Conservation (phyloP, 2,888 invertebrate species). For the Diarsia brunnea region DNA sequence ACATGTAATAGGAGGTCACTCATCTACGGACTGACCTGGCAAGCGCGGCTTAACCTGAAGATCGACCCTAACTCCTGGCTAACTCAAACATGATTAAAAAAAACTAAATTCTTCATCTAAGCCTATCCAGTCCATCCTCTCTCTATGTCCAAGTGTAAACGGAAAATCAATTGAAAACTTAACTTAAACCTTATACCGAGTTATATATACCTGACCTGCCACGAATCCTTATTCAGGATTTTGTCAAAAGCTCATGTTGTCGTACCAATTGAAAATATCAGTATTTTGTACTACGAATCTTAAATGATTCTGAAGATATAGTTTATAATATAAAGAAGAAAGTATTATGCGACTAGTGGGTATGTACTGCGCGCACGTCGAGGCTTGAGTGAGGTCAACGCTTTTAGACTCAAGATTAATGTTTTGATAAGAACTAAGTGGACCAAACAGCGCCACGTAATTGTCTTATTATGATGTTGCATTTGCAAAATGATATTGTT, state of each 20-base stretch:
- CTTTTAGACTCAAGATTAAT: slow-evolving; percentile 67
- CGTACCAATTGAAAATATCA: not conserved
- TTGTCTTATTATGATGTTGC: slow-evolving; percentile 70
- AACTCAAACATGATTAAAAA: not conserved
- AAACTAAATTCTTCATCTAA: not conserved
- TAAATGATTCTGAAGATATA: slow-evolving; percentile 18
- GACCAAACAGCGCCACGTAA: slow-evolving; percentile 69
- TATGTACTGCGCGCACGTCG: slow-evolving; percentile 61
- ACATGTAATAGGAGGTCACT: not conserved
- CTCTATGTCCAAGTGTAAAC: not conserved
- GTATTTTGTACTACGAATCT: too few species aligned
- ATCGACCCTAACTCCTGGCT: not conserved
- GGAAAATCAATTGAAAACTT: too few species aligned
- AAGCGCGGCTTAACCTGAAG: not conserved
- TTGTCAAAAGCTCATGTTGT: not conserved
- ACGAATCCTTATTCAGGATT: not conserved
- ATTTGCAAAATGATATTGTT: slow-evolving; percentile 65
- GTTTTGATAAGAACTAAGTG: slow-evolving; percentile 68
- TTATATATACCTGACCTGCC: not conserved
- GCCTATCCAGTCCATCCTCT: too few species aligned
- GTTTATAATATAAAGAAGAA: slow-evolving; percentile 54
- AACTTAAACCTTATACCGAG: not conserved
- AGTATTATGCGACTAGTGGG: slow-evolving; percentile 60
- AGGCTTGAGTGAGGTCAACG: slow-evolving; percentile 67
- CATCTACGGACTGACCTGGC: not conserved